Evolutionary conservation across 2,888 invertebrate genomes (phyloP), one percentile per base, ranked within the genome.

Genomic region (Athrips mouffetella): DNA sequence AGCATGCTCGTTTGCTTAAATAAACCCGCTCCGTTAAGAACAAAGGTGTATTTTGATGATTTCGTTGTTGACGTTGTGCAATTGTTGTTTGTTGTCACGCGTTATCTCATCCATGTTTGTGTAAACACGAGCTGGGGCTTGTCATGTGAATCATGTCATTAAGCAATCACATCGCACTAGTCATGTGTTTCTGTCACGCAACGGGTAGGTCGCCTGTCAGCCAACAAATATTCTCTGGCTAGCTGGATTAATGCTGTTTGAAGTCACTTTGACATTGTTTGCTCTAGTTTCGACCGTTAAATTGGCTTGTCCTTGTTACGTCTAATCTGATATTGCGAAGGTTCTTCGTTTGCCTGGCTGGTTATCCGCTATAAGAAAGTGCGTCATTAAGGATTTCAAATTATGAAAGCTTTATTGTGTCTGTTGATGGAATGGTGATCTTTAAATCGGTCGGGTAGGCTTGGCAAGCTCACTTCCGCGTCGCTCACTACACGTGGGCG

Each of bases 111-210:
- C 40, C 45, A 39, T 47, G 47, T 45, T 33, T 20, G 7, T 51
- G 50, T 39, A 45, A 51, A 47, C 47, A 50, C n/a, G 23, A n/a
- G 1, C 16, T 7, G 3, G 21, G 23, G 23, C 13, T 27, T 27
- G 37, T 39, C 37, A 39, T 18, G 27, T 47, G 37, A 37, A 48
- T 48, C 45, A 48, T 45, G 47, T 49, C 44, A 51, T 54, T 53
- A 57, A 45, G 50, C 57, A 63, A 60, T 69, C 65, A 63, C 63
- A 62, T 63, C 65, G 63, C 57, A 60, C 52, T 60, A 62, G 52
- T 27, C 15, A 35, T 13, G 41, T 6, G 41, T 51, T n/a, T 45
- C 45, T 44, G 54, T 62, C 61, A 63, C 60, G 62, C 55, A 57
- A 58, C 58, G 55, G 61, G 59, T 59, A 62, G 51, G 56, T 47